These are phyloP conservation scores for Napeogenes inachia DNA, from an alignment of 2,888 invertebrate genomes.

Conservation along the genomic window DNA sequence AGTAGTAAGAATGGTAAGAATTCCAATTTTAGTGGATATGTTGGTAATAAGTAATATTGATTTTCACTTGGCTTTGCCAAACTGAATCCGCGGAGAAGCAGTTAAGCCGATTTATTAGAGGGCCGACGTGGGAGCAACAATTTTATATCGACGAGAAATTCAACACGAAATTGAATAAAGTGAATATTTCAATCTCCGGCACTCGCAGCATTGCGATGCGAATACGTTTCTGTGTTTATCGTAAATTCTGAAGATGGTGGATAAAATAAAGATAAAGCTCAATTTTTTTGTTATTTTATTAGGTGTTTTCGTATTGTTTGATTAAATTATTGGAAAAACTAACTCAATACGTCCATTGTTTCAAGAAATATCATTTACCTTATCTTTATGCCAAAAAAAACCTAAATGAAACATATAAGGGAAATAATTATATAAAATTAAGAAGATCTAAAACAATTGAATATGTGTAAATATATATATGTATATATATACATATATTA, in stretches of 20 bases:
- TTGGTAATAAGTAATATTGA: neutral
- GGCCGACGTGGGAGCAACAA: conserved; percentile 38
- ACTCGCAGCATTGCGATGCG: neutral
- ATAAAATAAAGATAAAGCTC: neutral
- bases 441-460: neutral
- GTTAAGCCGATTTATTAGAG: conserved; percentile 54
- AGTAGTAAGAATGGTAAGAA: too few species aligned
- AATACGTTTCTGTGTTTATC: neutral
- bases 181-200: conserved; percentile 35
- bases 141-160: conserved; percentile 44
- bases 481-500: too few species aligned
- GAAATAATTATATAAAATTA: too few species aligned
- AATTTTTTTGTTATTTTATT: too few species aligned
- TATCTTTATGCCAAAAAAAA: too few species aligned
- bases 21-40: neutral
- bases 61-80: conserved; percentile 12
- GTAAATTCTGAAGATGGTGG: neutral
- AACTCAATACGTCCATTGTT: too few species aligned
- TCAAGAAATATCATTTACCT: too few species aligned
- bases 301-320: too few species aligned
- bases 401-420: too few species aligned
- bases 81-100: conserved; percentile 23
- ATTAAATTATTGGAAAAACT: too few species aligned
- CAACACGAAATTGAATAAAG: conserved; percentile 45
- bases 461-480: too few species aligned